Percentiles rank a stretch among this genome's conserved stretches.
These are phyloP conservation scores for Echinarachnius parma DNA, from an alignment of 53 echinoderm and acorn worm species.

Conservation along the genomic window DNA sequence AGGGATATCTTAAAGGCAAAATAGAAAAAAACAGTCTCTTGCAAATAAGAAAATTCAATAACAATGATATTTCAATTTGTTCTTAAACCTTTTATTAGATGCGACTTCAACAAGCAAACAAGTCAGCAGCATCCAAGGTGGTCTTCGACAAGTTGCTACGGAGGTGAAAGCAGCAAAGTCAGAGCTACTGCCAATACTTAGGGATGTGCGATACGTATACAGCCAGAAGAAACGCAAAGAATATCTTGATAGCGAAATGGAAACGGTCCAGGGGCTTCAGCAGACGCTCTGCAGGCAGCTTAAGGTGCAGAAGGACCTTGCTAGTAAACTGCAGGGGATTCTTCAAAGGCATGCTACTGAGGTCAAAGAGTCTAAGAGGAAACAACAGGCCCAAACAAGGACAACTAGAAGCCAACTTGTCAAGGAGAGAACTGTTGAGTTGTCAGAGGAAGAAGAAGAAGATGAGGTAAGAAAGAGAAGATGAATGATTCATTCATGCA, in stretches of 20 bases:
- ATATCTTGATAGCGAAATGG: conserved; percentile 6
- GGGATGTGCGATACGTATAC: conserved; percentile 5
- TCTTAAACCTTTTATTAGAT: not conserved
- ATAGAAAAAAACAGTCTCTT: no score
- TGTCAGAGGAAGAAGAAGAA: no score
- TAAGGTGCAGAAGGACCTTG: conserved; percentile 13
- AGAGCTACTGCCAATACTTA: not conserved
- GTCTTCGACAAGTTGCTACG: conserved; percentile 8
- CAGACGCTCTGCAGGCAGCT: conserved; percentile 3
- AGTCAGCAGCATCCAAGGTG: not conserved
- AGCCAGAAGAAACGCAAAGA: conserved; percentile 17
- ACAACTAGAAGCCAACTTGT: not conserved
- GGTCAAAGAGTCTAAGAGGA: not conserved
- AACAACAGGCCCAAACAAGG: not conserved
- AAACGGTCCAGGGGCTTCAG: not conserved
- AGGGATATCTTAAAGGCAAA: no score
- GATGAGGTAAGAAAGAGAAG: no score
- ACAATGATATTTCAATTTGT: not conserved
- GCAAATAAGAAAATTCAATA: not conserved
- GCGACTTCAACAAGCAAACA: conserved; percentile 1
- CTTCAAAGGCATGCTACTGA: not conserved
- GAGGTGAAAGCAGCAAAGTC: conserved; percentile 5
- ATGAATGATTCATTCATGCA: no score
- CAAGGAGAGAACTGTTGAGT: no score
- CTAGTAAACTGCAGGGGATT: not conserved